Percentiles rank a stretch among this genome's conserved stretches.
Evolutionary conservation across 2,888 invertebrate species (phyloP).

Genomic region (Actias luna): DNA sequence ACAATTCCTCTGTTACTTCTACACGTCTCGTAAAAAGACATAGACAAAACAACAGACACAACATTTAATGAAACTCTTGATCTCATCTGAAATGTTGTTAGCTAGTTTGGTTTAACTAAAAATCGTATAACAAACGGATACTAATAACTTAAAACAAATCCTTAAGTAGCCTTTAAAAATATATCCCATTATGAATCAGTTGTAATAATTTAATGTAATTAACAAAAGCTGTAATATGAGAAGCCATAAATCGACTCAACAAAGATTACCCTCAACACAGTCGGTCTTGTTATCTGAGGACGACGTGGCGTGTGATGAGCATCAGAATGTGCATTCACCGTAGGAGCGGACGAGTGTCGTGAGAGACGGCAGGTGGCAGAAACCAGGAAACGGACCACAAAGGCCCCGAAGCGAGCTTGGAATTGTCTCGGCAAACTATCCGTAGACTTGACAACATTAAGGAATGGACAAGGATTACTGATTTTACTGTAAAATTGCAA

Average conservation of each 20-base stretch:
- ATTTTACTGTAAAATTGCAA: too few relatives aligned
- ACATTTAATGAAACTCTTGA: too few relatives aligned
- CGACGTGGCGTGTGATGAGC: slow-evolving; percentile 28
- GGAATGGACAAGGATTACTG: slow-evolving; percentile 3
- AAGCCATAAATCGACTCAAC: slow-evolving; percentile 1
- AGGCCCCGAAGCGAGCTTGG: slow-evolving; percentile 39
- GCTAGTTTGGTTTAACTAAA: too few relatives aligned
- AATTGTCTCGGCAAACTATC: slow-evolving; percentile 42
- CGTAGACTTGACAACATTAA: slow-evolving; percentile 31
- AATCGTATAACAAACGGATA: too few relatives aligned
- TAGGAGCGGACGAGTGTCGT: slow-evolving; percentile 17
- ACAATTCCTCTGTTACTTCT: too few relatives aligned
- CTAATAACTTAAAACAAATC: too few relatives aligned
- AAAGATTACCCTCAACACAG: slow-evolving; percentile 5
- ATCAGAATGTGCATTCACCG: slow-evolving; percentile 20
- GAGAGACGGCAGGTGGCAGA: slow-evolving; percentile 17
- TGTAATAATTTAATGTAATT: too few relatives aligned
- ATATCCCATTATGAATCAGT: too few relatives aligned
- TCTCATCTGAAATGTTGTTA: too few relatives aligned
- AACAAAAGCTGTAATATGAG: not conserved
- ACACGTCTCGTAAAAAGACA: too few relatives aligned
- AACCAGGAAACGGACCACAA: slow-evolving; percentile 19
- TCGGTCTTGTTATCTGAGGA: slow-evolving; percentile 15
- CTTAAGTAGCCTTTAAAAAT: too few relatives aligned
- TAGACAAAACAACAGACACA: too few relatives aligned